Conservation (phyloP, 2,113 vertebrate genomes). For the Dipodomys spectabilis region DNA sequence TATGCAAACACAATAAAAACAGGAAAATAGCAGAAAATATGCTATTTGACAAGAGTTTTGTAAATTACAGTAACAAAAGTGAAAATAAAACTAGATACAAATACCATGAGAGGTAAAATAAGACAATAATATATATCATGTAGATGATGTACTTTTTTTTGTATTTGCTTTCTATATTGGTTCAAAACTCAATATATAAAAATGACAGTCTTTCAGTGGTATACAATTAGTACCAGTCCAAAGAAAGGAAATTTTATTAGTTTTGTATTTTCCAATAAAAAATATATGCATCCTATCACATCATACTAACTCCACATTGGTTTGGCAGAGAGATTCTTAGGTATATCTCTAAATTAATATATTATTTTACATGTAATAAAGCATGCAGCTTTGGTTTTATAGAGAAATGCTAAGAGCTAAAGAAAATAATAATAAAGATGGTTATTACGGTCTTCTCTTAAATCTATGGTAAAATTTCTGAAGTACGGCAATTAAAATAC, state of each 20-base stretch:
- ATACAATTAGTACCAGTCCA: not conserved
- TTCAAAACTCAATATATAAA: not conserved
- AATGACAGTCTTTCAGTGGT: not conserved
- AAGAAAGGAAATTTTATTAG: not conserved
- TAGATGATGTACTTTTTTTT: not conserved
- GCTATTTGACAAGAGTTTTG: not conserved
- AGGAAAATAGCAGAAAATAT: not conserved
- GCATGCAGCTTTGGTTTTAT: not conserved
- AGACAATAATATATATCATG: not conserved
- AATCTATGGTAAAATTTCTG: not conserved
- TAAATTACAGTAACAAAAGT: not conserved
- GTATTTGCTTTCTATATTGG: not conserved
- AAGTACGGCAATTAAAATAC: not conserved
- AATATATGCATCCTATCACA: not conserved
- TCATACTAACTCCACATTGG: too few relatives aligned
- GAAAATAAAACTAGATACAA: not conserved
- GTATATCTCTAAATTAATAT: not conserved
- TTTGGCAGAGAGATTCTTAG: not conserved
- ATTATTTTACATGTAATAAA: not conserved
- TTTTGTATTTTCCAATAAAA: not conserved
- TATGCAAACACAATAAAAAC: not conserved
- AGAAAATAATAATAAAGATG: not conserved
- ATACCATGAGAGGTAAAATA: not conserved
- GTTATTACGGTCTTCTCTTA: not conserved
- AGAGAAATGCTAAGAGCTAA: not conserved